These are phyloP conservation scores for Apogon hyalosoma DNA, from an alignment of 2,797 vertebrate species.

Conservation along the genomic window DNA sequence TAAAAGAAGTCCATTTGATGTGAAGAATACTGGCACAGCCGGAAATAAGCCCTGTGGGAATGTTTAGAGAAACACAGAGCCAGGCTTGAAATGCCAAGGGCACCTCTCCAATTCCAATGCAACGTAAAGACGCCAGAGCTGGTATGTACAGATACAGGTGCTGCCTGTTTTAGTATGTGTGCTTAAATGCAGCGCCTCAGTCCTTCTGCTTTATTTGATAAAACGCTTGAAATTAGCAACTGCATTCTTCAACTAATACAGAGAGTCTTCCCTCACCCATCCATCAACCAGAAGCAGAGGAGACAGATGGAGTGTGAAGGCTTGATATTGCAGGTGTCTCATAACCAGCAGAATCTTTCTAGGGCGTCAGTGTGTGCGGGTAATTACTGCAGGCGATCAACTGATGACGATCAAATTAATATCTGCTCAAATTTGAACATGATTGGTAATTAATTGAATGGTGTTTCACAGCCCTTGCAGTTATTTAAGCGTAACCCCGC, in stretches of 20 bases:
- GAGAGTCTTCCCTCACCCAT: slow-evolving; percentile 22
- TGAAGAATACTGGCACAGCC: slow-evolving; percentile 34
- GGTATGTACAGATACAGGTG: background rate
- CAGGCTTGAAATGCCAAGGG: slow-evolving; percentile 48
- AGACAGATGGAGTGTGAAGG: slow-evolving; percentile 25
- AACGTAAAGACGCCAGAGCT: slow-evolving; percentile 9
- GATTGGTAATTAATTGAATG: slow-evolving; percentile 56
- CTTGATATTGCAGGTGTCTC: slow-evolving; percentile 38
- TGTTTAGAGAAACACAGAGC: slow-evolving; percentile 43
- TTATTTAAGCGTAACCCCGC: slow-evolving; percentile 27
- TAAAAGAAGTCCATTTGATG: slow-evolving; percentile 47
- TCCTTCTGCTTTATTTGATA: background rate
- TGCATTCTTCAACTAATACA: slow-evolving; percentile 19
- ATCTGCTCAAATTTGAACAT: slow-evolving; percentile 63
- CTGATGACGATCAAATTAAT: slow-evolving; percentile 62
- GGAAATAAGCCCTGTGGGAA: slow-evolving; percentile 48
- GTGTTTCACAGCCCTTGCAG: slow-evolving; percentile 36
- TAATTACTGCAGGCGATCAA: slow-evolving; percentile 62
- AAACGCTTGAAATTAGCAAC: slow-evolving; percentile 23
- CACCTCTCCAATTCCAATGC: slow-evolving; percentile 32
- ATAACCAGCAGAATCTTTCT: slow-evolving; percentile 34
- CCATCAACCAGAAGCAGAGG: slow-evolving; percentile 35
- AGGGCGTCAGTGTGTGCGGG: slow-evolving; percentile 36
- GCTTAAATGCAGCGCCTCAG: background rate
- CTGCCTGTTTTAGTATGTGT: slow-evolving; percentile 2